These are phyloP conservation scores for Sialis lutaria DNA, from an alignment of 2,888 invertebrate genomes.

Conservation along the genomic window DNA sequence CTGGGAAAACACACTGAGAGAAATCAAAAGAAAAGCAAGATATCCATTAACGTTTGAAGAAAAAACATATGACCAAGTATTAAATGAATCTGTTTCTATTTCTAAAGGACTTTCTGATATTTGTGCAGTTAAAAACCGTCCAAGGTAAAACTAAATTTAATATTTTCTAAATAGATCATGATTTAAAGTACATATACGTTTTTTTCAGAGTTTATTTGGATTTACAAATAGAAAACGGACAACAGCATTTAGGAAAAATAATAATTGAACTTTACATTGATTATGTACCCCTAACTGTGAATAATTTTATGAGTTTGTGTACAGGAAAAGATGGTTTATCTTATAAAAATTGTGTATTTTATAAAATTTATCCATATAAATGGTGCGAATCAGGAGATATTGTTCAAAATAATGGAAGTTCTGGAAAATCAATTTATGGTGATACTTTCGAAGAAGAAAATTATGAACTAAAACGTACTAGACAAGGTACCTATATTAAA, in stretches of 20 bases:
- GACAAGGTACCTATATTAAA: conserved; percentile 20
- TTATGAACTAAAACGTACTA: conserved; percentile 25
- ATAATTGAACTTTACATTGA: conserved; percentile 24
- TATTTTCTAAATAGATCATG: background rate
- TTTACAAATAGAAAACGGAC: conserved; percentile 19
- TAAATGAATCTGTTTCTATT: conserved; percentile 18
- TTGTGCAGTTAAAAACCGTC: background rate
- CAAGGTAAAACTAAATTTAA: background rate
- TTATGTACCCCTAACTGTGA: conserved; percentile 22
- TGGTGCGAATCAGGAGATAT: conserved; percentile 36
- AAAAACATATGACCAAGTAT: conserved; percentile 15
- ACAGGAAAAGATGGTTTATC: conserved; percentile 16
- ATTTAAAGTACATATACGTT: too few species aligned
- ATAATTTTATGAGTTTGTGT: conserved; percentile 24
- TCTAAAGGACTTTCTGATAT: conserved; percentile 12
- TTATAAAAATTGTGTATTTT: conserved; percentile 23
- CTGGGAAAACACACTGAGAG: too few species aligned
- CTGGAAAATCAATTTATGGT: conserved; percentile 31
- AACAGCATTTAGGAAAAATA: conserved; percentile 19
- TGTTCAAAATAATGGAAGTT: conserved; percentile 28
- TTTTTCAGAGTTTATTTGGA: conserved; percentile 22
- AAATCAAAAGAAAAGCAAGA: too few species aligned
- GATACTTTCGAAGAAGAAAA: conserved; percentile 27
- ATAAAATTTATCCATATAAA: conserved; percentile 27
- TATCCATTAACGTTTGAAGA: too few species aligned